These are phyloP conservation scores for Heteractis magnifica DNA, from an alignment of 92 coral and sea anemone genomes.

Conservation along the genomic window DNA sequence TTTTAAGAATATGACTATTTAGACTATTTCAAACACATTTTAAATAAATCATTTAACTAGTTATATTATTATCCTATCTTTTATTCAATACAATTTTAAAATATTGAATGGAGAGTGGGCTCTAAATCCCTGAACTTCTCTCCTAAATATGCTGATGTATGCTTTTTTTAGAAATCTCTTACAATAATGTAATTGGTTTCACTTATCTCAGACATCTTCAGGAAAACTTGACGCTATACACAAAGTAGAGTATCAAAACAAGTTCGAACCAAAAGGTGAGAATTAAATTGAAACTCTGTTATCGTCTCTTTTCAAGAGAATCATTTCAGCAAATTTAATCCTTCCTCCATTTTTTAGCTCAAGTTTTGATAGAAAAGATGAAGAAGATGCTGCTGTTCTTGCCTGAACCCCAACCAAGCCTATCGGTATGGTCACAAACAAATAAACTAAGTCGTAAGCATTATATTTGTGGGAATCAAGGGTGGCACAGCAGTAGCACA, in stretches of 20 bases:
- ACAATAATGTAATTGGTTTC: neutral
- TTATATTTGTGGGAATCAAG: too few species aligned
- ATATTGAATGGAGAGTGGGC: too few species aligned
- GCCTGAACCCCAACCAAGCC: slow-evolving; percentile 85
- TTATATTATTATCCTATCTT: too few species aligned
- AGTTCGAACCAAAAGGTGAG: slow-evolving; percentile 96
- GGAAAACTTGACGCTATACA: slow-evolving; percentile 76
- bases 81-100: too few species aligned
- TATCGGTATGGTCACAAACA: slow-evolving; percentile 51
- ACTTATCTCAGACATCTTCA: slow-evolving; percentile 60
- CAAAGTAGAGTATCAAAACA: slow-evolving; percentile 85
- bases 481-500: too few species aligned
- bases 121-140: too few species aligned
- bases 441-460: neutral
- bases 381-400: slow-evolving; percentile 79
- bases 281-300: neutral
- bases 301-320: too few species aligned
- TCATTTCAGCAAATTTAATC: neutral
- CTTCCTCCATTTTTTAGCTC: slow-evolving; percentile 54
- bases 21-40: too few species aligned
- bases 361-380: slow-evolving; percentile 90
- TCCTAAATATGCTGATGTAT: too few species aligned
- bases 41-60: too few species aligned
- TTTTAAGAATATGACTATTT: too few species aligned
- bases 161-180: neutral